Evolutionary conservation across 2,888 invertebrate genomes (phyloP), one percentile per base, ranked within the genome.

Genomic region (Athalia rosae): DNA sequence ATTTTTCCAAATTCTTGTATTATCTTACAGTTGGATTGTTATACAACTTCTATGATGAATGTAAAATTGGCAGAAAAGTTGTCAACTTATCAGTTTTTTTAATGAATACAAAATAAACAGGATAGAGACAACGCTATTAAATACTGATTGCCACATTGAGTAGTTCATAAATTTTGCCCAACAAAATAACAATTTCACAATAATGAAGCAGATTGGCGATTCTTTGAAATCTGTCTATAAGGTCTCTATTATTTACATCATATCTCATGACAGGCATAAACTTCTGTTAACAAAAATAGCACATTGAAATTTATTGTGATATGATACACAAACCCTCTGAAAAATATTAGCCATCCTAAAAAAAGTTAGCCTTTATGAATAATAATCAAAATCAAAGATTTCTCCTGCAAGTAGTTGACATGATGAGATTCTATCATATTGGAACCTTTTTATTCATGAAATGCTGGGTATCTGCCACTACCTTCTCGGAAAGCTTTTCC

Each of bases 401-500:
- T 67, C n/a, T 28, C 67, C 28, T 4, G 41, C 67, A 13, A 45
- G 41, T 4, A 58, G 45, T 45, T 58, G 6, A 43, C 5, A 56
- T 56, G 13, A 43, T 56, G 13, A 43, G 43, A 69, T 13, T 8
- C 15, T 13, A 61, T 58, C n/a, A 47, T 47, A 45, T 56, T n/a
- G 13, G 45, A 43, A 58, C 9, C 13, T 71, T 56, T 56, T 15
- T 69, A 41, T 58, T 43, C 69, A 69, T 69, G 6, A 56, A 13
- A 56, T 56, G 11, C 45, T 56, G 58, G 45, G 71, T 58, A 58
- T 58, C 15, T 13, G 71, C 9, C 8, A 41, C 71, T 58, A 58
- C 67, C 8, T 13, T 71, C 58, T 58, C 43, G 41, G 71, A 71
- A 58, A 28, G 15, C 50, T 67, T 50, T 15, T 45, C 45, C 45